Base-by-base conservation (phyloP, 2,888 invertebrate genomes). In the Drosophila fungiperda region DNA sequence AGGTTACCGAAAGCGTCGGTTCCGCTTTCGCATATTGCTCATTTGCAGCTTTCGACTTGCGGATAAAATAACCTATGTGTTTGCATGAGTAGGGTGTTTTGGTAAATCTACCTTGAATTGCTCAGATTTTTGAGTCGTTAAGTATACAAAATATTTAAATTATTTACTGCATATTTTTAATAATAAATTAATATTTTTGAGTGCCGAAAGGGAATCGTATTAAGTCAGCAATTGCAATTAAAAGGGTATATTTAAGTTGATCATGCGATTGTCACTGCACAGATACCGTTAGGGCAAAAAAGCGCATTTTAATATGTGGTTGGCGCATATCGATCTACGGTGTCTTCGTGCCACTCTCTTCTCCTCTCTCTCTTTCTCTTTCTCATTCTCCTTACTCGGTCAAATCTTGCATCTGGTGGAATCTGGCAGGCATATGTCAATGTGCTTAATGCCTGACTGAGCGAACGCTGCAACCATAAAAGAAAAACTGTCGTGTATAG, bases 371-470 rank as follows among this genome's bases (percentile, higher is more conserved):
- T 54, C 62, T 45, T 38, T 53, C 40, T 23, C 38, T 32, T 63
- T 32, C 69, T 40, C 29, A 52, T 33, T 15, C 11, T 52, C 40
- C 38, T 62, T 35, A 20, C n/a, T 55, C 50, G 23, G 29, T 49
- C 50, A 64, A 29, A 49, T 58, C 20, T 50, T 29, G 68, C 66
- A 70, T 68, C 65, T 50, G 65, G 61, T 78, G 80, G 77, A 77
- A 80, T 84, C 79, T 87, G 80, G 61, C 53, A 62, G 64, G 67
- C 80, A 73, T 80, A 86, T 86, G 89, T 89, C 86, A 86, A 89
- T 87, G 89, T 76, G 76, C 87, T 87, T 84, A 78, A 87, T 87
- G 86, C 87, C 71, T 84, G 80, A 87, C 77, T 87, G 87, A 71
- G 45, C 45, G 26, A 45, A 20, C 70, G 73, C 66, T 65, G 63